Base-by-base conservation (phyloP, 2,113 vertebrate genomes). In the Cyprinodon variegatus region DNA sequence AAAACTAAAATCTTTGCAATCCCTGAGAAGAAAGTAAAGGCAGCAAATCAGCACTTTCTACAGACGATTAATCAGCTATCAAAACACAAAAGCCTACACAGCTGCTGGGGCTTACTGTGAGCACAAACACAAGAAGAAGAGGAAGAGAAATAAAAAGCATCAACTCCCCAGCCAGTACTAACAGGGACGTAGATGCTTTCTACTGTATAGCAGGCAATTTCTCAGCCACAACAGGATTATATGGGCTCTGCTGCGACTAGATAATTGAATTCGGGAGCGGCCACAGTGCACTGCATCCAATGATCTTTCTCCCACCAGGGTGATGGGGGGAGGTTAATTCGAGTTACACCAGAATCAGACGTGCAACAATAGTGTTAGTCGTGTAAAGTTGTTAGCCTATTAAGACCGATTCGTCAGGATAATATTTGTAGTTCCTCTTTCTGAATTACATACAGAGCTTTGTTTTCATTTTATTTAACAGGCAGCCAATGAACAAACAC, bases 171-270 rank as follows among this genome's bases (percentile, higher is more conserved):
- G 81, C 72, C 77, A 67, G 68, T 60, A 65, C 85, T 83, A 83
- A 88, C 83, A 62, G 75, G 74, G 74, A 83, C 64, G 64, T 82
- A 82, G 85, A 84, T 83, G 79, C 73, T 66, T 84, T 82, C 78
- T 87, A 70, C 72, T 85, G 70, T 76, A 71, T 81, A 81, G 72
- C 50, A 85, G 88, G 79, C 77, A 84, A 87, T 86, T 90, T 86
- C 84, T 88, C 79, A 83, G 76, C 84, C 82, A 78, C 86, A 86
- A 88, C 86, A 88, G 90, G 88, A 90, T 92, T 91, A 91, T 75
- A 84, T 82, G 78, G 77, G 66, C 83, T 89, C 90, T 84, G 86
- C 86, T 90, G 84, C 83, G 84, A 87, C 87, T 85, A 77, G 79
- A 87, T 91, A 90, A 89, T 89, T 91, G 80, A 91, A 92, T 91